Base-by-base conservation (phyloP, 2,113 vertebrate species). In the Vulpes ferrilata region DNA sequence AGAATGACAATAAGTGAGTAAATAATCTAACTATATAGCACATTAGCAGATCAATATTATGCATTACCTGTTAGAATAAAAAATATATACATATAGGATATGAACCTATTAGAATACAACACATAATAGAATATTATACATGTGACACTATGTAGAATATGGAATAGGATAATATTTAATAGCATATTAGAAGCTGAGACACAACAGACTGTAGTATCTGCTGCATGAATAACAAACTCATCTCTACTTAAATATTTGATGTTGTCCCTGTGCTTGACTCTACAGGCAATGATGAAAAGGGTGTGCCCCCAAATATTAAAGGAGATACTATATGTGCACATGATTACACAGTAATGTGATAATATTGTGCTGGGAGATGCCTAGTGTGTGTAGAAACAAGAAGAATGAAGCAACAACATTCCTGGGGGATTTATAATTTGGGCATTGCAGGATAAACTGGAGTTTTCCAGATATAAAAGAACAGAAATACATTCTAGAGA, bases 361-460 rank as follows among this genome's bases (percentile, higher is more conserved):
- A 5, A n/a, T 11, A 2, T 60, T 6, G 1, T 16, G 25, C 13
- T 0, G 8, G 10, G 1, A 7, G 30, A 16, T 11, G 43, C 3
- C 64, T 30, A 7, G 15, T 1, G 3, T 25, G 7, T 32, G 32
- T 0, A 76, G 43, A 57, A 81, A 69, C 22, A 20, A n/a, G 51
- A 19, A 27, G 43, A 38, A 53, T 22, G 48, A n/a, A 38, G n/a
- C 59, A 43, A 6, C 48, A 10, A n/a, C 13, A 11, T 38, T 17
- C 60, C 51, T 60, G 16, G 32, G 64, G 57, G 53, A 53, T 35
- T 87, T 48, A 48, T 12, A 53, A 35, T 32, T 30, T 71, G 71
- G 11, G 13, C 11, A 3, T 8, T 64, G 76, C 64, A 78, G 80
- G 43, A 11, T 15, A 57, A 62, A 65, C 5, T 19, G 64, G 30